Conservation (phyloP, 1,140 invertebrate species). For the Frieseomelitta varia region DNA sequence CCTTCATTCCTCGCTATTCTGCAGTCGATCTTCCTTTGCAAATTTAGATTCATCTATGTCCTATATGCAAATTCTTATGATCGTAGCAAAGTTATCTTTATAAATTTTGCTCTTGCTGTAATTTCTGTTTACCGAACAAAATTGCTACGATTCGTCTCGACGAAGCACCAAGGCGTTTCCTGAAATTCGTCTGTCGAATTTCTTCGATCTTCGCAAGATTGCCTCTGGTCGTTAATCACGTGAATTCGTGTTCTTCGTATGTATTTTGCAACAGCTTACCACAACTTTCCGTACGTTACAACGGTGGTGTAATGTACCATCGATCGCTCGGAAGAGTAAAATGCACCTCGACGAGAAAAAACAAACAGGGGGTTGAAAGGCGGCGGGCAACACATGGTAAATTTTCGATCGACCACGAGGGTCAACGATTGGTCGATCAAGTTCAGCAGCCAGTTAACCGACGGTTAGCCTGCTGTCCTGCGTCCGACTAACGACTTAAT, state of each 20-base stretch:
- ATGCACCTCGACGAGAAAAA: neutral
- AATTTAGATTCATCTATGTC: too few species aligned
- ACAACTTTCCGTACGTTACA: neutral
- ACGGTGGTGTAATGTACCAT: neutral
- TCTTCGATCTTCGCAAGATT: neutral
- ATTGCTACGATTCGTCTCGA: neutral
- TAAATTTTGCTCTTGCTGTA: too few species aligned
- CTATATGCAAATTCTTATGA: too few species aligned
- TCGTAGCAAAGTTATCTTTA: too few species aligned
- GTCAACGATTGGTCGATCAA: slow-evolving; percentile 74
- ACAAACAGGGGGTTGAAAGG: slow-evolving; percentile 4
- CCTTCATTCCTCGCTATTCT: neutral
- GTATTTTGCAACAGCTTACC: neutral
- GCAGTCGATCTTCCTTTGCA: neutral
- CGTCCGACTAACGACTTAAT: slow-evolving; percentile 76
- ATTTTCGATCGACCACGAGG: slow-evolving; percentile 56
- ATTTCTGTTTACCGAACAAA: neutral
- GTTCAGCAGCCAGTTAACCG: slow-evolving; percentile 76
- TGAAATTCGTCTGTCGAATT: neutral
- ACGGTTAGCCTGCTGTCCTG: slow-evolving; percentile 66
- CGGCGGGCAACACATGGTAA: slow-evolving; percentile 48
- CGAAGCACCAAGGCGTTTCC: too few species aligned
- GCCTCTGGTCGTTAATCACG: neutral
- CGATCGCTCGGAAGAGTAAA: neutral
- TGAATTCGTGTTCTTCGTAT: neutral